Evolutionary conservation across 2,888 invertebrate species (phyloP).

Genomic region (Diaprepes abbreviatus): DNA sequence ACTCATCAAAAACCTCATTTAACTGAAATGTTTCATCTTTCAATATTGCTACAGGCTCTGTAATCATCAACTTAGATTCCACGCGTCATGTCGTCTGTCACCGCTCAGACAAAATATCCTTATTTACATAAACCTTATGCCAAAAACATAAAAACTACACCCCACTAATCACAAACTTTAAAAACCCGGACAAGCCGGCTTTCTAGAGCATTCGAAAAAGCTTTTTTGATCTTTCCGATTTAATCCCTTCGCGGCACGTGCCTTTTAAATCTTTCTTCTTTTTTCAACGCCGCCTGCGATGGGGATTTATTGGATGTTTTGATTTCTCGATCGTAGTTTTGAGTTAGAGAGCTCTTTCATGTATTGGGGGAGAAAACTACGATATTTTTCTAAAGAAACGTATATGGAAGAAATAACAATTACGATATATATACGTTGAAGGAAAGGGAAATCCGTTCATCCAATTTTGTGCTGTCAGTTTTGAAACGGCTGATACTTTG

Average conservation of each 20-base stretch:
- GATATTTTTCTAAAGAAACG: background rate
- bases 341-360: background rate
- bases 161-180: slow-evolving; percentile 41
- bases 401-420: too few species aligned
- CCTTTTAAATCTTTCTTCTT: slow-evolving; percentile 40
- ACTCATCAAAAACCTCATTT: too few species aligned
- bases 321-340: slow-evolving; percentile 29
- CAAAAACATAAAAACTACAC: slow-evolving; percentile 34
- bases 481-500: too few species aligned
- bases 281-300: slow-evolving; percentile 34
- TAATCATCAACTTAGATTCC: too few species aligned
- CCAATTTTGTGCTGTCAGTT: too few species aligned
- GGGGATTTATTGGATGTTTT: slow-evolving; percentile 42
- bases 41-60: too few species aligned
- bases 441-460: too few species aligned
- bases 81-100: background rate
- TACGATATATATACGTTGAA: too few species aligned
- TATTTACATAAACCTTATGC: slow-evolving; percentile 14
- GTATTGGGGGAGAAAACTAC: background rate
- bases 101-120: slow-evolving; percentile 1
- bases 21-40: too few species aligned
- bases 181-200: slow-evolving; percentile 32
- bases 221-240: slow-evolving; percentile 43
- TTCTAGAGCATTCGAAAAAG: slow-evolving; percentile 7
- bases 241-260: slow-evolving; percentile 45